Evolutionary conservation across 2,888 invertebrate species (phyloP).

Genomic region (Acrobasis repandana): DNA sequence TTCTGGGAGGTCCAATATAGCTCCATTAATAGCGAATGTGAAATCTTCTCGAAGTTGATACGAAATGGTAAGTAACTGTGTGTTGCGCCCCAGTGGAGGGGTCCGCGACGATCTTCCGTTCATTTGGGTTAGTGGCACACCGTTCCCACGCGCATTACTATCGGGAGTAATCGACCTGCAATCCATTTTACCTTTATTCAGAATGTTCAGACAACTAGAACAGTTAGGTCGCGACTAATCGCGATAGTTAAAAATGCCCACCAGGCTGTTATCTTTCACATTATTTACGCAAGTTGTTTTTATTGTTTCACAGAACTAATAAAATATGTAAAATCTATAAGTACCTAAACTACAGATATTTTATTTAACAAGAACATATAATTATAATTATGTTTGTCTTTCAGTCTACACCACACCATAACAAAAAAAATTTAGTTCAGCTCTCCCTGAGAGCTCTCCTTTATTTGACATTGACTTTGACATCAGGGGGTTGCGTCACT

Average conservation of each 20-base stretch:
- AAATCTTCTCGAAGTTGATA: conserved; percentile 9
- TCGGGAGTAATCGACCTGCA: conserved; percentile 7
- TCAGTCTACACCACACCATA: too few relatives aligned
- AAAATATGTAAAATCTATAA: too few relatives aligned
- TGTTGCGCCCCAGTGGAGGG: conserved; percentile 6
- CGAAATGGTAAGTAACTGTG: conserved; percentile 8
- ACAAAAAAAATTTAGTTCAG: too few relatives aligned
- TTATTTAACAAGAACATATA: too few relatives aligned
- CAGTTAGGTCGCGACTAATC: neutral
- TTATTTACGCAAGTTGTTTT: neutral
- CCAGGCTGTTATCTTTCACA: neutral
- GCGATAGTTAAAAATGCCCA: too few relatives aligned
- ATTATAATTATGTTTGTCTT: too few relatives aligned
- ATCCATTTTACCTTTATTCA: conserved; percentile 7
- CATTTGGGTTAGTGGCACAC: conserved; percentile 16
- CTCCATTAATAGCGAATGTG: conserved; percentile 3
- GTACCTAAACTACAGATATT: too few relatives aligned
- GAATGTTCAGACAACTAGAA: neutral
- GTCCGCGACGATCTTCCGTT: conserved; percentile 6
- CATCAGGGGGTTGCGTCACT: neutral
- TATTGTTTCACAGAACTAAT: neutral
- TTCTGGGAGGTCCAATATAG: conserved; percentile 10
- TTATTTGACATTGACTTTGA: conserved; percentile 10
- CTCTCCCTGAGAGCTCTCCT: neutral
- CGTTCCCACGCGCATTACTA: conserved; percentile 16